These are phyloP conservation scores for Tenebrosternarchus preto DNA, from an alignment of 2,113 vertebrate species.

Conservation along the genomic window DNA sequence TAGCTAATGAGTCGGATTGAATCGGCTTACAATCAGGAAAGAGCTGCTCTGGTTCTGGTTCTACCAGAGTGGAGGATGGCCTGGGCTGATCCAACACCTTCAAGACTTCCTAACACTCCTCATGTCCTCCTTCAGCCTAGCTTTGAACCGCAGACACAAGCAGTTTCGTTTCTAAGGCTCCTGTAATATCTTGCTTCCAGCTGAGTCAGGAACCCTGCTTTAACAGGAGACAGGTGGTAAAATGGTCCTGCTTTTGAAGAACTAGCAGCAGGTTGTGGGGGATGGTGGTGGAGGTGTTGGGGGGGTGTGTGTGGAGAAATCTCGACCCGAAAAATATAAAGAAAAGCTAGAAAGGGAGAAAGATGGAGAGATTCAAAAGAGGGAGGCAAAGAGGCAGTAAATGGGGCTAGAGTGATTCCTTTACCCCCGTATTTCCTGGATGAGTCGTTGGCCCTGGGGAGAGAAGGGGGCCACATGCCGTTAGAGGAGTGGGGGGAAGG, in stretches of 20 bases:
- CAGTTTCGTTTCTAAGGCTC: neutral
- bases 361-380: neutral
- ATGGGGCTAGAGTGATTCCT: constrained; percentile 37
- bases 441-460: constrained; percentile 62
- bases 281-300: no score
- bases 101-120: no score
- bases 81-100: no score
- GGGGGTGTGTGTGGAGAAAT: no score
- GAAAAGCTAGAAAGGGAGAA: neutral
- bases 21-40: no score
- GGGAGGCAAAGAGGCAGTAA: constrained; percentile 29
- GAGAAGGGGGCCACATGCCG: constrained; percentile 57
- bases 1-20: neutral
- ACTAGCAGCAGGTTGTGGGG: neutral
- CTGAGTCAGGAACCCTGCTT: constrained; percentile 3
- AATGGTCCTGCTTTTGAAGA: constrained; percentile 8
- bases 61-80: no score
- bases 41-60: no score
- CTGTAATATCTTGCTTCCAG: neutral
- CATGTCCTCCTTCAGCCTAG: no score
- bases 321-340: constrained; percentile 14
- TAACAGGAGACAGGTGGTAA: neutral
- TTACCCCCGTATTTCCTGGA: constrained; percentile 69
- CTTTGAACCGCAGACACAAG: neutral
- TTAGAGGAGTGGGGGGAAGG: constrained; percentile 59